Percentiles rank a stretch among this genome's conserved stretches.
phyloP scores from a whole-genome alignment of 2,113 vertebrate species.

The Pampusana beccarii region DNA sequence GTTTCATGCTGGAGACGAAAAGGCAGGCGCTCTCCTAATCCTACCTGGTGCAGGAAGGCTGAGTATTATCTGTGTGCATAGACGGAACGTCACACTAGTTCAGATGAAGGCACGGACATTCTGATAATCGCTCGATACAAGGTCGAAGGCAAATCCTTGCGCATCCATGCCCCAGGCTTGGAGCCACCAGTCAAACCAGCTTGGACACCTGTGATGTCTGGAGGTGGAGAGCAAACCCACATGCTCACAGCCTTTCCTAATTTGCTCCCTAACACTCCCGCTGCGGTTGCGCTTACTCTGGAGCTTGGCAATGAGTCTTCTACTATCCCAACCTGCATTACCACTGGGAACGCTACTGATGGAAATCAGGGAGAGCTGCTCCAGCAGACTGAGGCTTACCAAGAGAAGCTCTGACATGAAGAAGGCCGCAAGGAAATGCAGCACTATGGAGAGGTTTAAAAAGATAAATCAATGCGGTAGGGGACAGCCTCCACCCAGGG shows the following conservation, averaged over 20 bases:
- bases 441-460: background rate
- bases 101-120: rapidly evolving
- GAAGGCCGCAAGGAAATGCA: background rate
- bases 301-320: background rate
- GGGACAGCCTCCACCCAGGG: background rate
- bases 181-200: background rate
- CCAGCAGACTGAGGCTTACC: background rate
- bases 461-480: background rate
- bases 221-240: background rate
- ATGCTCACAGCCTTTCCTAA: background rate
- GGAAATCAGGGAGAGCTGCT: background rate
- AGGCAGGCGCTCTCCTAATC: background rate
- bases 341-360: rapidly evolving
- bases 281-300: background rate
- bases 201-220: background rate
- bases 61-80: background rate
- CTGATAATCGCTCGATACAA: background rate
- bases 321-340: background rate
- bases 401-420: background rate
- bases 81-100: background rate
- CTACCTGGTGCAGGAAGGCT: background rate
- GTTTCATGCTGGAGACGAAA: no score
- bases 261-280: background rate
- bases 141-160: background rate
- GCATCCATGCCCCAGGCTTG: background rate